Conservation (phyloP, 2,797 vertebrate species). For the Pipistrellus kuhlii region DNA sequence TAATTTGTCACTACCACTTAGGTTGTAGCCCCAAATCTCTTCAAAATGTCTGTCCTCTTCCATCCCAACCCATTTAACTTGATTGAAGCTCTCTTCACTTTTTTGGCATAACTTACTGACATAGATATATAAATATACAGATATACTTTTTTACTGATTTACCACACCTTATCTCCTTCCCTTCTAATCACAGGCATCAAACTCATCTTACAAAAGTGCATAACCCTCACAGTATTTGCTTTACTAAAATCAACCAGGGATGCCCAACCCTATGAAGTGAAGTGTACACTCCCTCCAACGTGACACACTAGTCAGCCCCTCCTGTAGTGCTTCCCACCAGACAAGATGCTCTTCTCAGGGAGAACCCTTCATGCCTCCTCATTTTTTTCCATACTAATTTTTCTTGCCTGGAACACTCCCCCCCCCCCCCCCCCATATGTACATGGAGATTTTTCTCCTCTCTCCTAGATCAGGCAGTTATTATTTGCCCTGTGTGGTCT, state of each 20-base stretch:
- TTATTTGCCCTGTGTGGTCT: background rate
- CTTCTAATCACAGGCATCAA: background rate
- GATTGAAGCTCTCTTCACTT: background rate
- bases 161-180: background rate
- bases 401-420: too few species aligned
- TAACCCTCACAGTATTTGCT: background rate
- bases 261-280: background rate
- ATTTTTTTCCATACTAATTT: background rate
- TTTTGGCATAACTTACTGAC: background rate
- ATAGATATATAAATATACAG: background rate
- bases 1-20: background rate
- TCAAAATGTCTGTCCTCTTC: background rate
- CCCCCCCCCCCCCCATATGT: too few species aligned
- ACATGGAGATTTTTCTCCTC: background rate
- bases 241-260: background rate
- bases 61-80: background rate
- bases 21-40: background rate
- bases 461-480: background rate
- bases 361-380: background rate
- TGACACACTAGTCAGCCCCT: background rate
- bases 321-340: background rate
- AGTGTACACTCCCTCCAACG: background rate
- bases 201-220: background rate
- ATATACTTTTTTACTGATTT: background rate
- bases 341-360: too few species aligned